Conservation (phyloP, 2,888 invertebrate species). For the Masnerella sp. region DNA sequence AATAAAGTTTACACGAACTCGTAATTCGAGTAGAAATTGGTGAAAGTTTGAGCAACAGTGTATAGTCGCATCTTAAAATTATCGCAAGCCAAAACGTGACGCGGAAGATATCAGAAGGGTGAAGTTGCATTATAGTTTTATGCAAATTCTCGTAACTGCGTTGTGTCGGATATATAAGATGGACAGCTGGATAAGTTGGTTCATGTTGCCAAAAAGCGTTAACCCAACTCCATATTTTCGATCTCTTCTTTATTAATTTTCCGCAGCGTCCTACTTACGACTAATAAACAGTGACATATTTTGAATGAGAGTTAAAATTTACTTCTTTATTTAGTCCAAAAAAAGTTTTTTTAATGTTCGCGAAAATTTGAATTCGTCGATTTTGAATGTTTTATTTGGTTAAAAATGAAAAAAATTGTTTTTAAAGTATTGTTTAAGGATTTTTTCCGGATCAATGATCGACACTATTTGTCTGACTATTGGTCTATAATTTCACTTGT, state of each 20-base stretch:
- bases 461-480: no score
- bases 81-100: slow-evolving; percentile 38
- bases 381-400: no score
- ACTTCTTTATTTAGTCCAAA: no score
- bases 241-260: slow-evolving; percentile 13
- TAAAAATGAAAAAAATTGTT: no score
- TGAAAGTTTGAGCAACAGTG: slow-evolving; percentile 32
- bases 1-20: slow-evolving; percentile 22
- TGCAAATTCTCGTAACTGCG: slow-evolving; percentile 27
- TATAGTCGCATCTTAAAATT: slow-evolving; percentile 41
- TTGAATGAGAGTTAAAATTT: no score
- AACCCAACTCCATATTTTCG: slow-evolving; percentile 24
- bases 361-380: no score
- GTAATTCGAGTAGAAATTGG: slow-evolving; percentile 14
- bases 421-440: no score
- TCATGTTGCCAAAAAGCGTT: slow-evolving; percentile 28
- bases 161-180: slow-evolving; percentile 27
- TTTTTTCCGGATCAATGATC: no score
- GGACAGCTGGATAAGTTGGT: slow-evolving; percentile 28
- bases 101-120: slow-evolving; percentile 39
- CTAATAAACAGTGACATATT: not conserved
- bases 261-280: not conserved
- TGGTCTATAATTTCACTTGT: no score
- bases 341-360: no score
- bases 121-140: slow-evolving; percentile 38